Conservation (phyloP, 2,113 vertebrate species). For the Crotalus horridus region DNA sequence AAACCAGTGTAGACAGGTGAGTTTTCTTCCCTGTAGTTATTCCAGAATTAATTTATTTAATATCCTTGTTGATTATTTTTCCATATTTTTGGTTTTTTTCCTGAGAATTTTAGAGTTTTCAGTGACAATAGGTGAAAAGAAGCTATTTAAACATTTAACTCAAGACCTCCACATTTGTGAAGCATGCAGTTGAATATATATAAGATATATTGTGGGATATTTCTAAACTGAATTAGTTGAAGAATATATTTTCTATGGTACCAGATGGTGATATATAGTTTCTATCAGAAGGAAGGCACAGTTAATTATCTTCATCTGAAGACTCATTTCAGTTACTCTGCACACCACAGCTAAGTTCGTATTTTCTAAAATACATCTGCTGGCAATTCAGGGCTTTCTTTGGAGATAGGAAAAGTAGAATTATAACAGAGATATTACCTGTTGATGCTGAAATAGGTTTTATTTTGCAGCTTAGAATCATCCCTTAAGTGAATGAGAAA, state of each 20-base stretch:
- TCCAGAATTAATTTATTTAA: background rate
- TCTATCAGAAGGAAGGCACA: background rate
- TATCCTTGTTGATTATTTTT: background rate
- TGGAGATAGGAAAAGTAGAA: background rate
- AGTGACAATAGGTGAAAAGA: background rate
- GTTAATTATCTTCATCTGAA: constrained; percentile 15
- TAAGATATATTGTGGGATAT: background rate
- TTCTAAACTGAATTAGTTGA: constrained; percentile 12
- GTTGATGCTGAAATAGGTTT: background rate
- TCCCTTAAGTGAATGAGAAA: background rate
- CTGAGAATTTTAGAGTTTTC: background rate
- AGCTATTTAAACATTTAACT: background rate
- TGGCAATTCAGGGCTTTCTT: background rate
- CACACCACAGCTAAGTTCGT: background rate
- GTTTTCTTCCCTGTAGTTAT: background rate
- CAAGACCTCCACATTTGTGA: background rate
- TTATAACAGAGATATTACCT: background rate
- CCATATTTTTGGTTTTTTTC: background rate
- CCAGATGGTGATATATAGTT: constrained; percentile 3
- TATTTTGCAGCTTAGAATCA: background rate
- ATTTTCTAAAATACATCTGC: background rate
- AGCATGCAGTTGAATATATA: constrained; percentile 1
- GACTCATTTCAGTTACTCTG: background rate
- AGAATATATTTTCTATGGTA: background rate
- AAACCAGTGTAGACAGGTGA: background rate